Evolutionary conservation across 2,113 vertebrate species (phyloP), one percentile per base, ranked within the genome.

Genomic region (Myrmophylax atrothorax): DNA sequence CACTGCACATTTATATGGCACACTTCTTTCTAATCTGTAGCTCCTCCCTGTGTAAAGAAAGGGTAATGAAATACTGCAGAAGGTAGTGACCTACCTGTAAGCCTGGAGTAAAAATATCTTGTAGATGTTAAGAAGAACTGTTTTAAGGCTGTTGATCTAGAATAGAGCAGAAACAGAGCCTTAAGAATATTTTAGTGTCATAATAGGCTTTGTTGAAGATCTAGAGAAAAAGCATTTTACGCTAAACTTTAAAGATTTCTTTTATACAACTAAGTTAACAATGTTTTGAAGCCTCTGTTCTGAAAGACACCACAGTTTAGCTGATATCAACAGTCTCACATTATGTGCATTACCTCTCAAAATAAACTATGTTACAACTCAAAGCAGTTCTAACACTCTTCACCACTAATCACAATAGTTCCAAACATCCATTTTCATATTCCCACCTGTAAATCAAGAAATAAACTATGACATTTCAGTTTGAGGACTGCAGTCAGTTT

Each of bases 41-140:
- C 83, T 46, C 93, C 94, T 76, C 53, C 85, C 11, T 2, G 69
- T 66, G 93, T 86, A 44, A 46, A n/a, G 12, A 24, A 20, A 55
- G 18, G 47, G 53, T 20, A 78, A 33, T 52, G 58, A 79, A 66
- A 87, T 26, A 58, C 2, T 74, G 33, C 22, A 66, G 46, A 75
- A 70, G 29, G 85, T 10, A 31, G 23, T 47, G 33, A 95, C 91
- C 64, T 94, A 99, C 99, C 99, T 99, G 98, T 97, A 98, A 9
- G 99, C 99, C 74, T 99, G 99, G 79, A 99, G 98, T 69, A 99
- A 97, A 91, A 99, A 98, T 84, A 99, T 97, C 96, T 99, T 98
- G 97, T 99, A 99, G 82, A 99, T 35, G 85, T 99, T 99, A 66
- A 98, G 97, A 87, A 97, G 98, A 44, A 99, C 98, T 0, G 98